Evolutionary conservation across 1,140 invertebrate species (phyloP), one percentile per base, ranked within the genome.

Genomic region (Caenorhabditis briggsae): DNA sequence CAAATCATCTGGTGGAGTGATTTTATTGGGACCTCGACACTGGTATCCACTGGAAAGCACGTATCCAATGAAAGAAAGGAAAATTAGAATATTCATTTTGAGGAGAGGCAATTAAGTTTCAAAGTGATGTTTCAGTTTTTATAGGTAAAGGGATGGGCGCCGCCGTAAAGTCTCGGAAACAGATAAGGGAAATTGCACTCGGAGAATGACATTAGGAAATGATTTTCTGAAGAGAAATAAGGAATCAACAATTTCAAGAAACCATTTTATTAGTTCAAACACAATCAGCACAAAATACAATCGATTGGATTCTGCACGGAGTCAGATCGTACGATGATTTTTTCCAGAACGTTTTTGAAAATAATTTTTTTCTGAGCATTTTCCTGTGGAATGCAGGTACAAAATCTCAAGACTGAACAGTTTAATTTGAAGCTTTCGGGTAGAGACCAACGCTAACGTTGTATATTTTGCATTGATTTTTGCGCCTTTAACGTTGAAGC

Each of bases 171-270:
- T 25, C 41, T 70, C 20, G 14, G 41, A 43, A 43, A 70, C 23
- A 46, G 64, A 70, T 70, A 70, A 70, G 64, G 11, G 18, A 33
- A 14, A 33, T 33, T 70, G 64, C 33, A 46, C 64, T 16, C 33
- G 43, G 41, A 70, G 64, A 70, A 70, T 70, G 64, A 70, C 64
- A 70, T 16, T 70, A 16, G 33, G 11, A 70, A 70, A 70, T 70
- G 64, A 20, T 61, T 61, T 61, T 25, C 43, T 70, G 64, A 70
- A 18, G 18, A 20, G 56, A 20, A n/a, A 58, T 18, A 18, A 53
- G 6, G 50, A 53, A 53, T 53, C n/a, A 41, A 65, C 20, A 14
- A 65, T 65, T 61, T 65, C n/a, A 8, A 33, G 33, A 33, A 33
- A 33, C 33, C 33, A 33, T 33, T 33, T 33, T 33, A 33, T 33